These are phyloP conservation scores for Perdita meconis DNA, from an alignment of 2,888 invertebrate species.

Conservation along the genomic window DNA sequence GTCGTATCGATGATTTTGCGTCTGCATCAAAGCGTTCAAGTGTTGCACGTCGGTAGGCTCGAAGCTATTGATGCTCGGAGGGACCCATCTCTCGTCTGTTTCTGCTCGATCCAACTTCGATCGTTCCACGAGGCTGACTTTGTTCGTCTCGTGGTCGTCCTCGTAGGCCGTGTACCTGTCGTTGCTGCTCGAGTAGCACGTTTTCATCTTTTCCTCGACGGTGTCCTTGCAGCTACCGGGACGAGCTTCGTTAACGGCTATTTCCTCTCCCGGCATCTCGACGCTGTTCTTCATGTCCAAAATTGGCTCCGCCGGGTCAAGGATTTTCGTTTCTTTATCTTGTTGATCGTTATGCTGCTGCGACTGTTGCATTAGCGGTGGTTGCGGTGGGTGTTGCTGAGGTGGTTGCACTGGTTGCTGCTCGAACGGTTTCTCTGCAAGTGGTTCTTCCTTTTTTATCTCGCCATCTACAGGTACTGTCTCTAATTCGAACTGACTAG, in stretches of 20 bases:
- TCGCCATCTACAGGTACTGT: slow-evolving; percentile 81
- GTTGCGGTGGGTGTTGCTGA: slow-evolving; percentile 19
- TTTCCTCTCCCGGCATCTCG: slow-evolving; percentile 35
- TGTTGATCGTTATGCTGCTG: slow-evolving; percentile 27
- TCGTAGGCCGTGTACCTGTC: slow-evolving; percentile 78
- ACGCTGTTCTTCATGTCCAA: slow-evolving; percentile 47
- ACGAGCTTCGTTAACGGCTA: slow-evolving; percentile 36
- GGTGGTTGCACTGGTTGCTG: slow-evolving; percentile 37
- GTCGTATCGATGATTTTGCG: slow-evolving; percentile 80
- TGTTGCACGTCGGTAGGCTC: slow-evolving; percentile 78
- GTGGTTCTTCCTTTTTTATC: slow-evolving; percentile 73
- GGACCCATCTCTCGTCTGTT: slow-evolving; percentile 88
- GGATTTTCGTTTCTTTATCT: slow-evolving; percentile 50
- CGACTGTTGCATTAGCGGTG: slow-evolving; percentile 10
- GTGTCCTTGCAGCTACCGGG: slow-evolving; percentile 66
- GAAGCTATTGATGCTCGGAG: slow-evolving; percentile 85
- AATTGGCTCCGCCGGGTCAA: slow-evolving; percentile 38
- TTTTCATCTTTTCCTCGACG: slow-evolving; percentile 79
- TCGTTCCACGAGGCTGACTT: slow-evolving; percentile 81
- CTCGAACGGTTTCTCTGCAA: slow-evolving; percentile 53
- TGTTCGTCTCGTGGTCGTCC: slow-evolving; percentile 82
- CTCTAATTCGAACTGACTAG: slow-evolving; percentile 85
- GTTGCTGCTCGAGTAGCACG: slow-evolving; percentile 76
- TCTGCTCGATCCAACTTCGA: slow-evolving; percentile 84
- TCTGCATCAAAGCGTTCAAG: slow-evolving; percentile 79